Evolutionary conservation across 2,797 vertebrate genomes (phyloP).

Genomic region (Danionella dracula): DNA sequence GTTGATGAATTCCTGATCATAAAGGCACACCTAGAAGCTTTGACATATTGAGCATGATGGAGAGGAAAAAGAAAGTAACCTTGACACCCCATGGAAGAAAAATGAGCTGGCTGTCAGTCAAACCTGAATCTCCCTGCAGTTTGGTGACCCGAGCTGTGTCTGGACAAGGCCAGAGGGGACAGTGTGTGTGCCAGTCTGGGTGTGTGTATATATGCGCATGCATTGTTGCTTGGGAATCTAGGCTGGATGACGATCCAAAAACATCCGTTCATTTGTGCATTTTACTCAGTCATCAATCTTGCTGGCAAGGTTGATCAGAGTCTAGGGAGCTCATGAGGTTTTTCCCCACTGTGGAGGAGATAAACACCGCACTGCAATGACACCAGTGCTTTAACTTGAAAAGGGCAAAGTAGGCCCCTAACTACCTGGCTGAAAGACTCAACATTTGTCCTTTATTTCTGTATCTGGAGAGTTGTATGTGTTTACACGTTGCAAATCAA

Average conservation of each 20-base stretch:
- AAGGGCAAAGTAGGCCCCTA: conserved; percentile 7
- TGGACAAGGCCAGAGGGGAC: conserved; percentile 30
- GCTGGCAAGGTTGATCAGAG: conserved; percentile 33
- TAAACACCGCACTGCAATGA: conserved; percentile 24
- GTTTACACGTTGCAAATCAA: conserved; percentile 10
- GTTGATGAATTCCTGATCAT: conserved; percentile 5
- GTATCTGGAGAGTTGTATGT: conserved; percentile 10
- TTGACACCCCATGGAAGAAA: conserved; percentile 35
- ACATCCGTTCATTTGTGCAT: conserved; percentile 19
- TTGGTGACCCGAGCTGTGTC: conserved; percentile 26
- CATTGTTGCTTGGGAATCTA: conserved; percentile 5
- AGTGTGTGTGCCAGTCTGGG: background rate
- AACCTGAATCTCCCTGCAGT: conserved; percentile 31
- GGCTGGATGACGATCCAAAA: conserved; percentile 18
- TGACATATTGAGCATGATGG: conserved; percentile 1
- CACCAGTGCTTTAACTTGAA: conserved; percentile 10
- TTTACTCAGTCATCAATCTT: conserved; percentile 26
- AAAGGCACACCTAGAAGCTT: background rate
- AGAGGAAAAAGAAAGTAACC: conserved; percentile 37
- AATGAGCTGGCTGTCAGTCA: conserved; percentile 40
- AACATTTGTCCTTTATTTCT: background rate
- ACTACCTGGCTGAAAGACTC: background rate
- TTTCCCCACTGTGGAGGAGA: conserved; percentile 24
- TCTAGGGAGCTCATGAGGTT: conserved; percentile 6
- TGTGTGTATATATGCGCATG: conserved; percentile 13